Evolutionary conservation across 2,888 invertebrate species (phyloP).

Genomic region (Euplexia lucipara): DNA sequence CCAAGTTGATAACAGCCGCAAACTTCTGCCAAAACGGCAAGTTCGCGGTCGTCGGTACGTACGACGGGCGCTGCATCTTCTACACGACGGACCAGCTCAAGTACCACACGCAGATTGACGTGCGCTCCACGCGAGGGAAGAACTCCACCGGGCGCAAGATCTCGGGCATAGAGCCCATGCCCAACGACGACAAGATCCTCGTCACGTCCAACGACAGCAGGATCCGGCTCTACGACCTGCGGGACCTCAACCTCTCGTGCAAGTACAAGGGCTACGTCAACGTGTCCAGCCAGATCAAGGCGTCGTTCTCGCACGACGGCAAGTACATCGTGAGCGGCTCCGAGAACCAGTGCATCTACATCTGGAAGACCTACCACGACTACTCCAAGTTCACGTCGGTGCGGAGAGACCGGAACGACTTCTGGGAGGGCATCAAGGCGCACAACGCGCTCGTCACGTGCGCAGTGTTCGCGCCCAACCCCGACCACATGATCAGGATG

Average conservation of each 20-base stretch:
- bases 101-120: slow-evolving; percentile 99
- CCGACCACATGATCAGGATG: slow-evolving; percentile 96
- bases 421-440: slow-evolving; percentile 97
- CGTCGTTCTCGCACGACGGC: slow-evolving; percentile 99
- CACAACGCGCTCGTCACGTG: slow-evolving; percentile 99
- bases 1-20: slow-evolving; percentile 98
- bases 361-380: slow-evolving; percentile 99
- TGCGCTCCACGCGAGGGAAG: slow-evolving; percentile 98
- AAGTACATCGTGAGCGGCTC: slow-evolving; percentile 99
- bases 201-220: slow-evolving; percentile 99
- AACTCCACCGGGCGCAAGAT: slow-evolving; percentile 98
- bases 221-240: slow-evolving; percentile 98
- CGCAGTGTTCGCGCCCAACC: slow-evolving; percentile 99
- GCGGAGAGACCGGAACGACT: slow-evolving; percentile 98
- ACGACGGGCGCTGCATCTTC: slow-evolving; percentile 99
- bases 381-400: slow-evolving; percentile 98
- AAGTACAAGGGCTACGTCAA: slow-evolving; percentile 98
- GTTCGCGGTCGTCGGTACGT: slow-evolving; percentile 99
- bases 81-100: slow-evolving; percentile 99
- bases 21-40: slow-evolving; percentile 99
- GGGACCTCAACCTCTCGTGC: slow-evolving; percentile 98
- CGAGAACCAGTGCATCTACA: slow-evolving; percentile 99
- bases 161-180: slow-evolving; percentile 99
- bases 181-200: slow-evolving; percentile 98
- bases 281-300: slow-evolving; percentile 99